Evolutionary conservation across 2,113 vertebrate genomes (phyloP).

Genomic region (Butorides virescens): DNA sequence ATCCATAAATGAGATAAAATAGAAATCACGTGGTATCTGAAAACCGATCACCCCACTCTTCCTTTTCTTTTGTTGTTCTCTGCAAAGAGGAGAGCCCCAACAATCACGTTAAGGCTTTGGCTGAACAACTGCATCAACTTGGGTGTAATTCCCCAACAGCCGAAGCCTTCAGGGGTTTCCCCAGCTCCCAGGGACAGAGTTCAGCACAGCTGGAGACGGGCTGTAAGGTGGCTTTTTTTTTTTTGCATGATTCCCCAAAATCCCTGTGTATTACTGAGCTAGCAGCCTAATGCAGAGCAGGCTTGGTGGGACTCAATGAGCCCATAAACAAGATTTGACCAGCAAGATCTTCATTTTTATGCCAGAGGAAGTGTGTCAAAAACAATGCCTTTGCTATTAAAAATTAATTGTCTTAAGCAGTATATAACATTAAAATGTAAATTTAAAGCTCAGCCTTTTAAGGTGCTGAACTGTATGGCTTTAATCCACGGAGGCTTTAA

Average conservation of each 20-base stretch:
- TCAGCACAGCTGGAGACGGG: background rate
- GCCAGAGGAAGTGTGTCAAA: background rate
- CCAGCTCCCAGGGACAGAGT: fast-evolving
- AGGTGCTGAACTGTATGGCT: background rate
- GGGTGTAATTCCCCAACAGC: background rate
- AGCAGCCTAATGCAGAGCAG: fast-evolving
- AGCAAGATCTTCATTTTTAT: background rate
- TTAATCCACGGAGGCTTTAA: slow-evolving; percentile 3
- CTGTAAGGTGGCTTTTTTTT: background rate
- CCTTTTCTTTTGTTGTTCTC: background rate
- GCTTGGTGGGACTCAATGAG: background rate
- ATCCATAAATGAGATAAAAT: background rate
- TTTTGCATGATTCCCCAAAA: background rate
- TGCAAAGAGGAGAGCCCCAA: background rate
- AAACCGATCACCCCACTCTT: background rate
- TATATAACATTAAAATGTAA: background rate
- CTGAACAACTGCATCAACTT: background rate
- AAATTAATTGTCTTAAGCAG: slow-evolving; percentile 21
- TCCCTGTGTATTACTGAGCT: background rate
- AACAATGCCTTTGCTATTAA: background rate
- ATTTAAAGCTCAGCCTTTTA: background rate
- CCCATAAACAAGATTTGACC: background rate
- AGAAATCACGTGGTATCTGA: background rate
- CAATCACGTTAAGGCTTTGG: background rate
- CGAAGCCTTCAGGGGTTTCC: background rate